Base-by-base conservation (phyloP, 2,888 invertebrate species). In the Callyntrura guangdongensis region DNA sequence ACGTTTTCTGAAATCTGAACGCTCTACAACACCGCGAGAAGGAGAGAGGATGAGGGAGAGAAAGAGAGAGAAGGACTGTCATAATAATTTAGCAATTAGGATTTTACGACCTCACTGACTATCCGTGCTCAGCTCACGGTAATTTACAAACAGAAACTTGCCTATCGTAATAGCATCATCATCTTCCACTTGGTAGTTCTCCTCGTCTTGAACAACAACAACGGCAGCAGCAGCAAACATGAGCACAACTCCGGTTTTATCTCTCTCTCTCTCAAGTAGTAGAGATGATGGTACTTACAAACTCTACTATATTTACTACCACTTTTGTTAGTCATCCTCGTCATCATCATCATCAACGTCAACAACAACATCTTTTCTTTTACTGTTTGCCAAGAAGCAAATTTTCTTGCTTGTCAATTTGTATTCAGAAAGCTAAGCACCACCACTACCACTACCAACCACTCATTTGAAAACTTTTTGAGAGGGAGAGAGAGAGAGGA, bases 61-160 rank as follows among this genome's bases (percentile, higher is more conserved):
- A 79, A 72, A 64, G 0, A 61, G 49, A 49, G 61, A 79, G 81
- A 72, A 56, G 72, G 82, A 86, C 79, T 91, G 91, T 91, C 91
- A 89, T 91, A 91, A 91, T 91, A 91, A 91, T 89, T 91, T 91
- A 91, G 89, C 91, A 91, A 91, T 91, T 91, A 89, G 91, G 86
- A 69, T 91, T 91, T 91, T 91, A 91, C 88, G 91, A 91, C 91
- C 89, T 91, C 85, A 91, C 83, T 87, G 84, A 91, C 83, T 83
- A 87, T 79, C 69, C 90, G 85, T 90, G 90, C 90, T 90, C 86
- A 86, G 90, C 90, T 90, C 86, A 86, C 81, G 85, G 85, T 89
- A 89, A 89, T 89, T 89, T 89, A 85, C 84, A 86, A 90, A 90
- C 90, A 90, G 86, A 79, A n/a, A 81, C 89, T 89, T 89, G 79